These are phyloP conservation scores for Tromatobia lineatoria DNA, from an alignment of 2,888 invertebrate species.

Conservation along the genomic window DNA sequence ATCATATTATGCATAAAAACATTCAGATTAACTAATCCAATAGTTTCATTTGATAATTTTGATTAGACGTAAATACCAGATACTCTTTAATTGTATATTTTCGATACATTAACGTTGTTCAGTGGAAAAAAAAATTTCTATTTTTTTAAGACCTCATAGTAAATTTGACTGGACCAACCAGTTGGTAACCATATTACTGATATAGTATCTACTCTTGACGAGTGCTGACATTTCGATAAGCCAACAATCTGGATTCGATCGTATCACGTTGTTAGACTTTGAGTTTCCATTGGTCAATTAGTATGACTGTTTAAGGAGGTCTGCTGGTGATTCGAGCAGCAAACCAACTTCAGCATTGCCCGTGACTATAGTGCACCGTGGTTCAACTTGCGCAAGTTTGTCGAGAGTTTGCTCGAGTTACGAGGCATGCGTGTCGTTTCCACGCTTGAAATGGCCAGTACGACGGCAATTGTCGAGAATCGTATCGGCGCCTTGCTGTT, in stretches of 20 bases:
- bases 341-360: slow-evolving; percentile 7
- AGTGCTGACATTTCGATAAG: neutral
- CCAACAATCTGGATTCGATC: slow-evolving; percentile 10
- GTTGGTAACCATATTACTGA: neutral
- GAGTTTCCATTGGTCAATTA: slow-evolving; percentile 81
- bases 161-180: neutral
- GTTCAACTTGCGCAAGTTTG: slow-evolving; percentile 56
- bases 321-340: slow-evolving; percentile 48
- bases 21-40: too few species aligned
- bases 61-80: too few species aligned
- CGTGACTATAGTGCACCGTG: neutral
- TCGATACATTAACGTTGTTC: neutral
- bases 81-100: too few species aligned
- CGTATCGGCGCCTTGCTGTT: neutral
- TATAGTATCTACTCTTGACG: neutral
- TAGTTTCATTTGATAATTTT: too few species aligned
- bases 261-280: slow-evolving; percentile 73
- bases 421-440: slow-evolving; percentile 42
- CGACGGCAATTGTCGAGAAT: slow-evolving; percentile 46
- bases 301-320: slow-evolving; percentile 78
- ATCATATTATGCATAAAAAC: too few species aligned
- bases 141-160: neutral
- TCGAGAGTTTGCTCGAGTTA: slow-evolving; percentile 50
- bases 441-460: slow-evolving; percentile 45
- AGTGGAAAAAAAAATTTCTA: neutral